Percentiles rank a stretch among this genome's conserved stretches.
Conservation (phyloP, 1,140 invertebrate species). For the Triops longicaudatus region DNA sequence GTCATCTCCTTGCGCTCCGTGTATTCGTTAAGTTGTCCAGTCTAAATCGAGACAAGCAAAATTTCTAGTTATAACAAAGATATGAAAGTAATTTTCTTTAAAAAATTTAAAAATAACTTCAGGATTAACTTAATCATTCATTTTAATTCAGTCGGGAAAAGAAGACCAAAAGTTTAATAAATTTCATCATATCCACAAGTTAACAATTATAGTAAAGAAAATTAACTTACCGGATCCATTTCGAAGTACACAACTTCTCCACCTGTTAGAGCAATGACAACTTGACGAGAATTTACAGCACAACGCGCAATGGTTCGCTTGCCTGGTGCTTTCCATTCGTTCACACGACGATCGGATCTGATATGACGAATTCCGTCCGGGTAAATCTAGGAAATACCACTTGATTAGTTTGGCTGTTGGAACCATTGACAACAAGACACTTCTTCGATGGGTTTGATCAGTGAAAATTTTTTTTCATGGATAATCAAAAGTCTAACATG, state of each 20-base stretch:
- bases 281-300: constrained; percentile 96
- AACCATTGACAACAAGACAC: not conserved
- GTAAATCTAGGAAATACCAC: constrained; percentile 59
- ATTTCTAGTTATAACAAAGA: not conserved
- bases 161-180: constrained; percentile 22
- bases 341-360: constrained; percentile 90
- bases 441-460: constrained; percentile 30
- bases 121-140: not conserved
- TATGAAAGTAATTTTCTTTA: not conserved
- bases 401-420: constrained; percentile 13
- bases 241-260: constrained; percentile 99
- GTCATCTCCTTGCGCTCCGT: constrained; percentile 94
- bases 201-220: not conserved
- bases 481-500: constrained; percentile 23
- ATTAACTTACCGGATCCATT: constrained; percentile 86
- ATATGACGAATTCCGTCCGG: constrained; percentile 99
- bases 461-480: constrained; percentile 35
- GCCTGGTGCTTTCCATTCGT: constrained; percentile 97
- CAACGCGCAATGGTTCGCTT: constrained; percentile 96
- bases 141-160: constrained; percentile 19
- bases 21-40: constrained; percentile 95
- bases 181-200: constrained; percentile 8
- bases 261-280: constrained; percentile 94
- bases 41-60: constrained; percentile 48
- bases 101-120: not conserved